phyloP scores from a whole-genome alignment of 2,888 invertebrate genomes.

The Spicauda simplicius region DNA sequence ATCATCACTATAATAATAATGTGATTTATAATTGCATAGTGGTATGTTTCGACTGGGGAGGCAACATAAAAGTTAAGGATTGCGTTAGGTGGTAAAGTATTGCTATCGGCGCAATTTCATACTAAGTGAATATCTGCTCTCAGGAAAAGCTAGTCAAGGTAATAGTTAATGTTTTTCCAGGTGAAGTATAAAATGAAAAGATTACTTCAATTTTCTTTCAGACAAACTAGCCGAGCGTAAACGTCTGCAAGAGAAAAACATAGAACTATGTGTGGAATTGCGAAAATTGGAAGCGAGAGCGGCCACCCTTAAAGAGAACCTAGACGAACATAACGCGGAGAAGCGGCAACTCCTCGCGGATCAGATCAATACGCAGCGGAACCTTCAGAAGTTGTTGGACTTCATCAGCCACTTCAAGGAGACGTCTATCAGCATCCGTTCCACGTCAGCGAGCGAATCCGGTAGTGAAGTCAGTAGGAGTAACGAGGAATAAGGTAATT shows the following conservation, averaged over 20 bases:
- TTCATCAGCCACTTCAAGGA: slow-evolving; percentile 81
- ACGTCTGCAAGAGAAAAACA: slow-evolving; percentile 75
- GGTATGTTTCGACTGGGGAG: too few species aligned
- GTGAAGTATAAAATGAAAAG: too few species aligned
- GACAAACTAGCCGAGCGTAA: slow-evolving; percentile 76
- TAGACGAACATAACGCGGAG: slow-evolving; percentile 78
- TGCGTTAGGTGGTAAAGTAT: too few species aligned
- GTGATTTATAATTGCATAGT: too few species aligned
- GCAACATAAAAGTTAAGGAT: too few species aligned
- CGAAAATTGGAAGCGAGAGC: slow-evolving; percentile 76
- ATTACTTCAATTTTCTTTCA: slow-evolving; percentile 46
- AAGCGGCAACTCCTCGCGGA: slow-evolving; percentile 75
- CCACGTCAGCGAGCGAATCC: slow-evolving; percentile 72
- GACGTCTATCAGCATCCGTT: slow-evolving; percentile 70
- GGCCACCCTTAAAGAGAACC: slow-evolving; percentile 71
- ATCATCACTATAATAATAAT: too few species aligned
- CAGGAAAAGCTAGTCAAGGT: too few species aligned
- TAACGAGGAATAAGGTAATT: slow-evolving; percentile 65
- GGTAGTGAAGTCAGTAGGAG: slow-evolving; percentile 76
- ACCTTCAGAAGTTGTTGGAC: slow-evolving; percentile 78
- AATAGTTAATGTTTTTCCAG: too few species aligned
- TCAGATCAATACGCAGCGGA: slow-evolving; percentile 77
- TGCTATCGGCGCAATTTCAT: too few species aligned
- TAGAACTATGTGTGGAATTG: slow-evolving; percentile 73
- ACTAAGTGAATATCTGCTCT: too few species aligned